phyloP scores from a whole-genome alignment of 2,797 vertebrate genomes.

The Distichodus sexfasciatus region DNA sequence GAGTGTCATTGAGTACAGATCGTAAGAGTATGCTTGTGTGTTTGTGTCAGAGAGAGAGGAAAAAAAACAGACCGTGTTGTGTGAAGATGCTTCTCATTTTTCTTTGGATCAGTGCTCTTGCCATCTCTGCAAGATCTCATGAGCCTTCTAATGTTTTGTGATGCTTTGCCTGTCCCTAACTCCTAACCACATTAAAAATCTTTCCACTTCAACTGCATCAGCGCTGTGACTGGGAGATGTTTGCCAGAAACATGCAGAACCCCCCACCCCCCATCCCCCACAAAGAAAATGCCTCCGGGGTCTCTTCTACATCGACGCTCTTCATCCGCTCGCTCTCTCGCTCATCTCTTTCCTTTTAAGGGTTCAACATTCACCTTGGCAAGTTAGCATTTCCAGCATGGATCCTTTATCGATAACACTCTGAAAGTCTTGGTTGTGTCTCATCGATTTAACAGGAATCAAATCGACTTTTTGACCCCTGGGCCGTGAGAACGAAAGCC shows the following conservation, averaged over 20 bases:
- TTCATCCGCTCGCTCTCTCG: background rate
- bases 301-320: too few relatives aligned
- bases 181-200: background rate
- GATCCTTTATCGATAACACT: background rate
- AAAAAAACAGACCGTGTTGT: background rate
- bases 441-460: background rate
- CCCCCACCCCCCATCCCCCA: background rate
- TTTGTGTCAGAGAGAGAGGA: too few relatives aligned
- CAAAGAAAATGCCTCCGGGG: too few relatives aligned
- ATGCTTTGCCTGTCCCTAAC: slow-evolving; percentile 18
- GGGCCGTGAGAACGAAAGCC: background rate
- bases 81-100: background rate
- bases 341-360: too few relatives aligned
- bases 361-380: too few relatives aligned
- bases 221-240: background rate
- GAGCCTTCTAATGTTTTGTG: background rate
- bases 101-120: slow-evolving; percentile 15
- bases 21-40: too few relatives aligned
- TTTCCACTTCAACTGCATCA: background rate
- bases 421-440: background rate
- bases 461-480: background rate
- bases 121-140: background rate
- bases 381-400: background rate
- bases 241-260: slow-evolving; percentile 14
- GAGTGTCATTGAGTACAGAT: too few relatives aligned